phyloP scores from a whole-genome alignment of 1,140 invertebrate species.

The Stratiolaelaps scimitus region DNA sequence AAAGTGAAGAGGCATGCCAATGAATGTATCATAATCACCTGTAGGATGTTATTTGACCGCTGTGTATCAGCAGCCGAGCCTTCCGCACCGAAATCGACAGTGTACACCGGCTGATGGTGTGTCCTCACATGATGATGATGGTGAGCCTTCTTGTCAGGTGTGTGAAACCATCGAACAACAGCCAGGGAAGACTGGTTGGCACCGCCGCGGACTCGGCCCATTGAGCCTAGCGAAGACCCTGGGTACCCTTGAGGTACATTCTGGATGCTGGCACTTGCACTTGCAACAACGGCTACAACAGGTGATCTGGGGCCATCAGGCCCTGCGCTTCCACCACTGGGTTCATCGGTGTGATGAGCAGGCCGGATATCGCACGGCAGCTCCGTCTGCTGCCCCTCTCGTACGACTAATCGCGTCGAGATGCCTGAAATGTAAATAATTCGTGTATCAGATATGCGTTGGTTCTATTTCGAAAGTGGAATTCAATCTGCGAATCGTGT shows the following conservation, averaged over 20 bases:
- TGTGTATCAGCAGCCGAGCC: conserved; percentile 1
- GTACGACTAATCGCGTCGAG: conserved; percentile 12
- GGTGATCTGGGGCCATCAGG: too few relatives aligned
- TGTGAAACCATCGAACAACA: conserved; percentile 13
- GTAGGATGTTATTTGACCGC: conserved; percentile 20
- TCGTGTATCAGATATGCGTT: neutral
- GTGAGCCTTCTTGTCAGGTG: conserved; percentile 18
- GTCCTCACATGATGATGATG: conserved; percentile 25
- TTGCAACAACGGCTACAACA: too few relatives aligned
- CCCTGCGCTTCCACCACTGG: too few relatives aligned
- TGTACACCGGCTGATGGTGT: conserved; percentile 21
- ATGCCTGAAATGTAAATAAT: conserved; percentile 1
- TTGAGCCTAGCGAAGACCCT: neutral
- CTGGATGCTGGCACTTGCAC: too few relatives aligned
- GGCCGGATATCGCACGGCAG: conserved; percentile 15
- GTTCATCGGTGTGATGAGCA: too few relatives aligned
- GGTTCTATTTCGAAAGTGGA: too few relatives aligned
- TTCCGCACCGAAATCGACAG: conserved; percentile 20
- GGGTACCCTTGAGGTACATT: too few relatives aligned
- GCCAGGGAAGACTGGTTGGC: conserved; percentile 10
- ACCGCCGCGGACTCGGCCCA: neutral
- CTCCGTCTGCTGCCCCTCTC: conserved; percentile 21
- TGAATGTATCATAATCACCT: neutral
- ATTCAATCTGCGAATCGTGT: too few relatives aligned
- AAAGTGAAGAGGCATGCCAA: too few relatives aligned